phyloP scores from a whole-genome alignment of 2,797 vertebrate species.

The Halcyon badia region DNA sequence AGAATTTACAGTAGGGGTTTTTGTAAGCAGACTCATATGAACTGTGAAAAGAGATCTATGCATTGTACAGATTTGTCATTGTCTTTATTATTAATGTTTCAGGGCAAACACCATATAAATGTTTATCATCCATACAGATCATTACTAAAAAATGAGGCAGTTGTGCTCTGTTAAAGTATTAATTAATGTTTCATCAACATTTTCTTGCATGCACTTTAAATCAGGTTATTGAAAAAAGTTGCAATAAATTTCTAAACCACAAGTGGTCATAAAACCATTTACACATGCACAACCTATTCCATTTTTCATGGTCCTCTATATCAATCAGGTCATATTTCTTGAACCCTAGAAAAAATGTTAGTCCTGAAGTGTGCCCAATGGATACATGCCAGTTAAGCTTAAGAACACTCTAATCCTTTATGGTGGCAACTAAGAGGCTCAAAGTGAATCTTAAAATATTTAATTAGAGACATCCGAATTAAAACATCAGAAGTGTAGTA shows the following conservation, averaged over 20 bases:
- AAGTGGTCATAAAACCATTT: background rate
- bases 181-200: background rate
- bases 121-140: background rate
- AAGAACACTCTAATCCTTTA: slow-evolving; percentile 20
- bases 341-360: background rate
- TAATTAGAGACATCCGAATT: background rate
- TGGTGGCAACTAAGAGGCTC: background rate
- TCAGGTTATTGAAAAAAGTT: background rate
- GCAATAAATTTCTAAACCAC: slow-evolving; percentile 13
- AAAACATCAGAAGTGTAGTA: slow-evolving; percentile 28
- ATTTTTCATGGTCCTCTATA: background rate
- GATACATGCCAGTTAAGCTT: background rate
- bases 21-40: background rate
- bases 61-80: background rate
- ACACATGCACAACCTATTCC: background rate
- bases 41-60: background rate
- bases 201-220: background rate
- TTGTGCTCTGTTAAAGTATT: background rate
- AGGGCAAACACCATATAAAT: background rate
- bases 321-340: background rate
- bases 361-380: background rate
- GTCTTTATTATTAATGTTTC: background rate
- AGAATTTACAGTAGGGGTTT: background rate
- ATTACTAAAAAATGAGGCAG: background rate
- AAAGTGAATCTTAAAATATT: slow-evolving; percentile 18